Evolutionary conservation across 2,797 vertebrate species (phyloP).

Genomic region (Gallinago stenura): DNA sequence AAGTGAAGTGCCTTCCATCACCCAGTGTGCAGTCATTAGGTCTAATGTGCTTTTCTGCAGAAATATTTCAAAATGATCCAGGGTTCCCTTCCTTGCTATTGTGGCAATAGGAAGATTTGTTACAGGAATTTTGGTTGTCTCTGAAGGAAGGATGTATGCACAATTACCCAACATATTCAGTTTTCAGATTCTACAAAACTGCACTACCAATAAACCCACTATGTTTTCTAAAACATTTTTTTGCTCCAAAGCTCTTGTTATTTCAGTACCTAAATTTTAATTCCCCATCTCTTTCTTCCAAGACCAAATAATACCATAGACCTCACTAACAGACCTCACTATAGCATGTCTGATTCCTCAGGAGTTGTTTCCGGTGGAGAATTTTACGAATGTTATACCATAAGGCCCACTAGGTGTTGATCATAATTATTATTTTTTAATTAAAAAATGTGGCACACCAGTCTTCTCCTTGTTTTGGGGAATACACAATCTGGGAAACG

Average conservation of each 20-base stretch:
- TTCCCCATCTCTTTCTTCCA: neutral
- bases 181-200: constrained; percentile 14
- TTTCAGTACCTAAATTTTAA: neutral
- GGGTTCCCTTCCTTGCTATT: constrained; percentile 24
- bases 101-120: constrained; percentile 63
- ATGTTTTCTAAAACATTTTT: neutral
- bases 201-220: neutral
- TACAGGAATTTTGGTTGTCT: constrained; percentile 32
- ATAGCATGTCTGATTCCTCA: neutral
- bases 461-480: neutral
- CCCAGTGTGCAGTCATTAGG: constrained; percentile 54
- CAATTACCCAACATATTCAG: constrained; percentile 10
- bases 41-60: constrained; percentile 61
- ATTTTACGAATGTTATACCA: neutral
- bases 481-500: neutral
- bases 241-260: neutral
- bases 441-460: neutral
- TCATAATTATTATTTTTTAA: neutral
- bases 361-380: neutral
- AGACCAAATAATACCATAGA: neutral
- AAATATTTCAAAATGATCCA: constrained; percentile 72
- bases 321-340: neutral
- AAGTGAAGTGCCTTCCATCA: constrained; percentile 72
- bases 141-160: constrained; percentile 18
- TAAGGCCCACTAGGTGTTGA: neutral